Conservation (phyloP, 2,888 invertebrate species). For the Ptychoptera albimana region DNA sequence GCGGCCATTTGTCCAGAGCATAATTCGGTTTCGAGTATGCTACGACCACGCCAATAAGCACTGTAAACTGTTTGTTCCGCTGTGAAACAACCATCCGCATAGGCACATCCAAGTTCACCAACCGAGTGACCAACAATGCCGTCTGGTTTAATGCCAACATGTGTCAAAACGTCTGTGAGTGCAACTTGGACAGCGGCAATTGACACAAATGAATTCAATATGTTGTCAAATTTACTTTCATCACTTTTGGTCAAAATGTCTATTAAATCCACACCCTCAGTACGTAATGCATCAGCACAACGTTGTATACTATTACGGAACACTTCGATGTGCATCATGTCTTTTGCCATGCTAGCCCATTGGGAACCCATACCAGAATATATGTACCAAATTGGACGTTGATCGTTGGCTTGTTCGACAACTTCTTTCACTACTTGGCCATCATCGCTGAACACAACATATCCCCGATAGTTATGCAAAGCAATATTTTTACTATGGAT, state of each 20-base stretch:
- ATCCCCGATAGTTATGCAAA: conserved; percentile 73
- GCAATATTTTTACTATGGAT: conserved; percentile 52
- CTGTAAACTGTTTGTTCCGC: conserved; percentile 87
- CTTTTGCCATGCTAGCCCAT: conserved; percentile 90
- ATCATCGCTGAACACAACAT: conserved; percentile 48
- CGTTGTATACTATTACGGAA: conserved; percentile 66
- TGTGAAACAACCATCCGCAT: conserved; percentile 90
- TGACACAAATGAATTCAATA: conserved; percentile 78
- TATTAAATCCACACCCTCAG: conserved; percentile 70
- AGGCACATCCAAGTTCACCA: conserved; percentile 64
- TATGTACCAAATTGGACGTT: conserved; percentile 81
- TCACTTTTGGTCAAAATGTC: conserved; percentile 61
- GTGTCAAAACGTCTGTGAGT: conserved; percentile 71
- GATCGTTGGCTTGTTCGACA: conserved; percentile 35
- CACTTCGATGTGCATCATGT: conserved; percentile 64
- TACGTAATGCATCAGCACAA: conserved; percentile 59
- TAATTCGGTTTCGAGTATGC: conserved; percentile 60
- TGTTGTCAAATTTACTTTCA: conserved; percentile 65
- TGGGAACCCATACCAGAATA: conserved; percentile 98
- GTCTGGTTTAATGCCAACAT: conserved; percentile 67
- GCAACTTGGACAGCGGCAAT: conserved; percentile 95
- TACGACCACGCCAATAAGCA: conserved; percentile 85
- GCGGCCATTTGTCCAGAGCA: conserved; percentile 80
- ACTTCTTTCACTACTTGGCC: conserved; percentile 33
- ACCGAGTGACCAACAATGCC: conserved; percentile 90